A percentile compares a stretch with the other conserved stretches of the same genome.
These are phyloP conservation scores for Volucella inanis DNA, from an alignment of 2,888 invertebrate genomes.

Conservation along the genomic window DNA sequence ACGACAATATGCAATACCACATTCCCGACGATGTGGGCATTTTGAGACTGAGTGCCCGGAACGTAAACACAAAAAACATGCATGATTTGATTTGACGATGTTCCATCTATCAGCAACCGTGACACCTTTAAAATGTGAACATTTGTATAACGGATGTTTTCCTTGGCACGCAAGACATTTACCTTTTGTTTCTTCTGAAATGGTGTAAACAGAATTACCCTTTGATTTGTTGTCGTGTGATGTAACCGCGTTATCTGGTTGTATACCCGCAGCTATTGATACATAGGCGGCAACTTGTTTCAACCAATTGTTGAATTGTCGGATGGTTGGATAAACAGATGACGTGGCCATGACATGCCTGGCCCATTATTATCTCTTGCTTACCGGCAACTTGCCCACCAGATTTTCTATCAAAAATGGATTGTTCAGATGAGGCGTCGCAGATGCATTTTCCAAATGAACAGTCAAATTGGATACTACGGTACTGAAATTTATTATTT, in stretches of 20 bases:
- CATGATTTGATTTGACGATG: constrained; percentile 10
- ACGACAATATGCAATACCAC: constrained; percentile 10
- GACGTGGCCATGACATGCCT: too few species aligned
- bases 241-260: not conserved
- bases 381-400: too few species aligned
- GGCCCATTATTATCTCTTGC: too few species aligned
- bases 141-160: not conserved
- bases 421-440: too few species aligned
- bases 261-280: constrained; percentile 13
- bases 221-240: too few species aligned
- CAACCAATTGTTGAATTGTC: constrained; percentile 11
- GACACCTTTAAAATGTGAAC: not conserved
- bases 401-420: too few species aligned
- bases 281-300: constrained; percentile 8
- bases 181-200: too few species aligned
- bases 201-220: too few species aligned
- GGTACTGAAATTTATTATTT: too few species aligned
- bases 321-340: not conserved
- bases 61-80: constrained; percentile 15
- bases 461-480: too few species aligned
- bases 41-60: constrained; percentile 11
- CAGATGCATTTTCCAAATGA: too few species aligned
- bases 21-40: not conserved
- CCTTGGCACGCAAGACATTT: too few species aligned
- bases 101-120: not conserved